Evolutionary conservation across 2,797 vertebrate species (phyloP).

Genomic region (Erithacus rubecula): DNA sequence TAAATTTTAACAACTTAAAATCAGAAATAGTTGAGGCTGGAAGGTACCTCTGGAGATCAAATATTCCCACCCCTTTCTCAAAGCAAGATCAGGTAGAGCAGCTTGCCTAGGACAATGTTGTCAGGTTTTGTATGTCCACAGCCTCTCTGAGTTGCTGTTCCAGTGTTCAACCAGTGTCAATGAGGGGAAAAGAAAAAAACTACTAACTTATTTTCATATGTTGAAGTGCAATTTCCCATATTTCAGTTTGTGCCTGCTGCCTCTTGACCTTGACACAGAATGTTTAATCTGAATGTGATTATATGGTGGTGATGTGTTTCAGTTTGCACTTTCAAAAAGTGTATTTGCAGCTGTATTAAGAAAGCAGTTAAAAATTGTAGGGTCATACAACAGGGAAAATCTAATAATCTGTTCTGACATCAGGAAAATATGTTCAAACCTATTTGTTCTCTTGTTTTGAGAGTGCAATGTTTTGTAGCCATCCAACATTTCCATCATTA

Average conservation of each 20-base stretch:
- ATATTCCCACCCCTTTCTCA: background rate
- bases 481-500: background rate
- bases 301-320: background rate
- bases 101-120: background rate
- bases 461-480: background rate
- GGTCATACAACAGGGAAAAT: background rate
- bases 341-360: background rate
- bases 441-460: background rate
- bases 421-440: background rate
- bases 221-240: background rate
- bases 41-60: background rate
- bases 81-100: background rate
- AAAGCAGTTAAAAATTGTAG: background rate
- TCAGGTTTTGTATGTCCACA: background rate
- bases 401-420: background rate
- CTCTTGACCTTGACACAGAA: background rate
- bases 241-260: background rate
- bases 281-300: background rate
- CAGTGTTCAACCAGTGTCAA: fast-evolving
- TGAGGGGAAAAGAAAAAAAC: background rate
- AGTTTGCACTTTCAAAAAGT: background rate
- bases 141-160: background rate
- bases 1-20: background rate
- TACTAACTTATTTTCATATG: background rate
- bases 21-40: background rate